Evolutionary conservation across 1,140 invertebrate genomes (phyloP).

Genomic region (Penaeus japonicus): DNA sequence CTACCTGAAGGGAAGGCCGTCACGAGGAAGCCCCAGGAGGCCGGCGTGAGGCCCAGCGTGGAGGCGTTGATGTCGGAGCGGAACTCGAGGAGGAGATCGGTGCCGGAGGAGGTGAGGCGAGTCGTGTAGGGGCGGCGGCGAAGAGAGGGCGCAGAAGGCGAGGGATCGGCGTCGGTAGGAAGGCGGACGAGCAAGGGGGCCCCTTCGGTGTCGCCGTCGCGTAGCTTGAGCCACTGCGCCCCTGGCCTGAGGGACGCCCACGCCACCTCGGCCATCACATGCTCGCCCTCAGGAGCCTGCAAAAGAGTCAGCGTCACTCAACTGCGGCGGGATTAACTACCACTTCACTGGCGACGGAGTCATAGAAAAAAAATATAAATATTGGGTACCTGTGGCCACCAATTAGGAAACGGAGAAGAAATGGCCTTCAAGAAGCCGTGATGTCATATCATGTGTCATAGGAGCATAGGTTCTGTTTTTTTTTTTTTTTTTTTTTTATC

Average conservation of each 20-base stretch:
- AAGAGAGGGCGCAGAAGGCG: background rate
- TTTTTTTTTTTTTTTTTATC: too few species aligned
- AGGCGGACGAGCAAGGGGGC: slow-evolving; percentile 9
- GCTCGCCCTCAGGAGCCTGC: slow-evolving; percentile 24
- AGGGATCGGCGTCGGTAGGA: background rate
- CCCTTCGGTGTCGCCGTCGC: slow-evolving; percentile 3
- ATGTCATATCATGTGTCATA: too few species aligned
- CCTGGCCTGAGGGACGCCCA: slow-evolving; percentile 6
- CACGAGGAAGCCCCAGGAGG: slow-evolving; percentile 21
- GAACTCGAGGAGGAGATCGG: slow-evolving; percentile 36
- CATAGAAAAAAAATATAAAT: too few species aligned
- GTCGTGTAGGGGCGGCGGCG: background rate
- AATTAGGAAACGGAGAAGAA: too few species aligned
- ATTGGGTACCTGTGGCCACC: too few species aligned
- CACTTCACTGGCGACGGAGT: too few species aligned
- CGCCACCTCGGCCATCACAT: slow-evolving; percentile 24
- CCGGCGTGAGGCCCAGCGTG: background rate
- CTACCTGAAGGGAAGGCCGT: background rate
- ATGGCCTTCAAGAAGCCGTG: too few species aligned
- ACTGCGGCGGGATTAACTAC: too few species aligned
- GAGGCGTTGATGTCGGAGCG: slow-evolving; percentile 32
- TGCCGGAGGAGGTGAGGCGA: slow-evolving; percentile 17
- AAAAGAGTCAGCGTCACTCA: background rate
- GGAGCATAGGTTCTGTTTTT: too few species aligned
- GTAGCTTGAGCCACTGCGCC: slow-evolving; percentile 24